Conservation (phyloP, 2,797 vertebrate genomes). For the Alcedo atthis region DNA sequence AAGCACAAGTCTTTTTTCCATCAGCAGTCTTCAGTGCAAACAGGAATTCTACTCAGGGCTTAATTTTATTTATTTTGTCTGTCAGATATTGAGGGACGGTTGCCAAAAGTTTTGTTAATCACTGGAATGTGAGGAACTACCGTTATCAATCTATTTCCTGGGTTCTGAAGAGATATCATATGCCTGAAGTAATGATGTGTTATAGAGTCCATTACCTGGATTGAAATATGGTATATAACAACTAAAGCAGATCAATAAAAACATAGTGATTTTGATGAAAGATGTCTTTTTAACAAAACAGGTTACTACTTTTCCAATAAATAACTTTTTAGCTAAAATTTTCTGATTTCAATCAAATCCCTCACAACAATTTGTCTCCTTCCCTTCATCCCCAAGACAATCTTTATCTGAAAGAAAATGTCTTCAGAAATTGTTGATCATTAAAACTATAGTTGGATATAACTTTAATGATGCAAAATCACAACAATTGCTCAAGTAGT, state of each 20-base stretch:
- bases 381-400: background rate
- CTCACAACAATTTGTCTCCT: background rate
- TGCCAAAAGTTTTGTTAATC: slow-evolving; percentile 12
- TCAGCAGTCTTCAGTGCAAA: background rate
- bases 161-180: background rate
- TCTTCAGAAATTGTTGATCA: background rate
- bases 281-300: slow-evolving; percentile 24
- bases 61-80: background rate
- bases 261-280: background rate
- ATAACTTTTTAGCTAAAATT: background rate
- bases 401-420: background rate
- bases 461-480: background rate
- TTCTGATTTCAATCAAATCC: background rate
- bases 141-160: background rate
- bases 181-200: background rate
- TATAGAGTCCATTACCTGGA: background rate
- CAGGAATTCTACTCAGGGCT: background rate
- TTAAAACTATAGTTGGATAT: background rate
- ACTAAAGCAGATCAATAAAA: slow-evolving; percentile 23
- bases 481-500: background rate
- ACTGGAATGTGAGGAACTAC: background rate
- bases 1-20: background rate
- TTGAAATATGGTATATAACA: slow-evolving; percentile 5
- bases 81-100: background rate
- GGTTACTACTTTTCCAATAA: slow-evolving; percentile 16